phyloP scores from a whole-genome alignment of 2,113 vertebrate species.

The Tamias sibiricus region DNA sequence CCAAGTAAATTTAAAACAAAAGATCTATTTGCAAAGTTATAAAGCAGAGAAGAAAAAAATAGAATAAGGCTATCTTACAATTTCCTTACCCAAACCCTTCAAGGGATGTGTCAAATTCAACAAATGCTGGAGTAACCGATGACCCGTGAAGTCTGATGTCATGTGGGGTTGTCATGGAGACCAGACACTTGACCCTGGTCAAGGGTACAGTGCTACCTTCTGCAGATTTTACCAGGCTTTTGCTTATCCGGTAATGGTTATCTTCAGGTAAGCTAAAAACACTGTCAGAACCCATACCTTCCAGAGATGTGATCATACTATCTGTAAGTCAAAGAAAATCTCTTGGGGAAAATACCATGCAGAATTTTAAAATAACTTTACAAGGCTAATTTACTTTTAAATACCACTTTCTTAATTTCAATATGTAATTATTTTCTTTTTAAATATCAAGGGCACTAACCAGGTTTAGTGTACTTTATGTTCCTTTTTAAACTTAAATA shows the following conservation, averaged over 20 bases:
- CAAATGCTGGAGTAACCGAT: conserved; percentile 94
- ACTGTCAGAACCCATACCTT: conserved; percentile 96
- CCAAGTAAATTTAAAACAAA: conserved; percentile 39
- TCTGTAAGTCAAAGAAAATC: conserved; percentile 86
- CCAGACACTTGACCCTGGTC: conserved; percentile 98
- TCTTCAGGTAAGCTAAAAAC: conserved; percentile 95
- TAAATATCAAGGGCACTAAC: not conserved
- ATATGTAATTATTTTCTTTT: not conserved
- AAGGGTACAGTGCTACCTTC: conserved; percentile 98
- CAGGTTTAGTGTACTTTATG: not conserved
- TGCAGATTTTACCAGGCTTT: conserved; percentile 96
- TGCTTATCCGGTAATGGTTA: conserved; percentile 97
- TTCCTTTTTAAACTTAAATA: conserved; percentile 6
- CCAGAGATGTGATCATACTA: conserved; percentile 94
- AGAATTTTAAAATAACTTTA: conserved; percentile 31
- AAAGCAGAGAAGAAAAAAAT: not conserved
- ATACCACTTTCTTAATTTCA: not conserved
- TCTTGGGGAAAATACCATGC: not conserved
- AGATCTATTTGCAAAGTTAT: not conserved
- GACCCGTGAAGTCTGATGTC: conserved; percentile 98
- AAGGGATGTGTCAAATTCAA: conserved; percentile 97
- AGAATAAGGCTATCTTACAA: not conserved
- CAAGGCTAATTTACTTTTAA: not conserved
- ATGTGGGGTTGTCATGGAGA: conserved; percentile 99
- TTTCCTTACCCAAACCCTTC: conserved; percentile 97